Evolutionary conservation across 2,888 invertebrate species (phyloP), one percentile per base, ranked within the genome.

Genomic region (Neoascia interrupta): DNA sequence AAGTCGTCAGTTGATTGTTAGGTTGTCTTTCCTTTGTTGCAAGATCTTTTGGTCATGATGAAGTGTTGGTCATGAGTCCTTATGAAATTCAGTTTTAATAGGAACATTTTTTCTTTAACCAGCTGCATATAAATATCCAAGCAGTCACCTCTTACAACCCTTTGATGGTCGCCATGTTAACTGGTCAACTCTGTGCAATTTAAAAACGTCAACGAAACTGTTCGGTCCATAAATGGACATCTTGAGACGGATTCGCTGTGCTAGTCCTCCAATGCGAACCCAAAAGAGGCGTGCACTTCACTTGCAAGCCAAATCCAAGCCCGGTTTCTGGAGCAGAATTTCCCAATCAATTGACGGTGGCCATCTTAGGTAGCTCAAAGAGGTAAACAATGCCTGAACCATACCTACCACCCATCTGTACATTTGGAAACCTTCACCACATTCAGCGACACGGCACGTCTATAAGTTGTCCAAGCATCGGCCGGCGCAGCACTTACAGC

Each of bases 241-340:
- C 73, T 79, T 31, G 49, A 68, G 79, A 79, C 68, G 73, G 79
- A 79, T 79, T 79, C 79, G 79, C 73, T 79, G 61, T 6, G 31
- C 61, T 43, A 49, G 60, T 73, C 66, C 34, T 69, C 73, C 79
- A 79, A 79, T 79, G 64, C 79, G 66, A 49, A n/a, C n/a, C 72
- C 72, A 56, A 79, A 76, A 68, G 79, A 79, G 79, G 79, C 79
- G 79, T 79, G 61, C 61, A 79, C 79, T 79, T 66, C 39, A 56
- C 19, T 47, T 15, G 41, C 49, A 26, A 75, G 39, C 23, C 28
- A 11, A 28, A 31, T 36, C 18, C 31, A 63, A 76, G 73, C 53
- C 72, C 34, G 39, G 37, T 73, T 79, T 79, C 73, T 79, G 61
- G 79, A 79, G 73, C 73, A 79, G 18, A 73, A 60, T 68, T 79